Evolutionary conservation across 2,113 vertebrate genomes (phyloP).

Genomic region (Aptenodytes patagonicus): DNA sequence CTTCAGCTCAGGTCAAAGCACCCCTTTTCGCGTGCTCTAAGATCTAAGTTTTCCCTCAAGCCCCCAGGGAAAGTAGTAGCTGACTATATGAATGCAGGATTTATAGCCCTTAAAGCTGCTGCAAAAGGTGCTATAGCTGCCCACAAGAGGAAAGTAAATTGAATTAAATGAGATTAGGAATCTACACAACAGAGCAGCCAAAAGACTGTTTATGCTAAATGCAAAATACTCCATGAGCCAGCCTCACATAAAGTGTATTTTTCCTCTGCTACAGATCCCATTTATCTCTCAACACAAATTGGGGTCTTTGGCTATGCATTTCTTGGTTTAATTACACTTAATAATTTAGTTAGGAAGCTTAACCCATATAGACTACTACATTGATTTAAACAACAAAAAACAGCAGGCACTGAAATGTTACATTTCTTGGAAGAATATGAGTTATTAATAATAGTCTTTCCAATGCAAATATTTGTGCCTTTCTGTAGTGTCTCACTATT

Average conservation of each 20-base stretch:
- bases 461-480: conserved; percentile 6
- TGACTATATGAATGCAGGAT: not conserved
- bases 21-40: not conserved
- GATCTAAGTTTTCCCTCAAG: not conserved
- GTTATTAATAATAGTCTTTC: not conserved
- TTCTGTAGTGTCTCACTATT: not conserved
- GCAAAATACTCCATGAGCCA: not conserved
- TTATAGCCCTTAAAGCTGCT: not conserved
- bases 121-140: not conserved
- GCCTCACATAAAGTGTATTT: not conserved
- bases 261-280: not conserved
- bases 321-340: not conserved
- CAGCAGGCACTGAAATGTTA: not conserved
- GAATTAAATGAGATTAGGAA: conserved; percentile 11
- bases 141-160: not conserved
- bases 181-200: not conserved
- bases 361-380: not conserved
- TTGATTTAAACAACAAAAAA: not conserved
- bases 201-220: not conserved
- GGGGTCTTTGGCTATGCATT: not conserved
- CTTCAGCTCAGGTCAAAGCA: not conserved
- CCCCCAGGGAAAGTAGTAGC: not conserved
- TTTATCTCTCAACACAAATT: not conserved
- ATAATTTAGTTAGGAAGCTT: not conserved
- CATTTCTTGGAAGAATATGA: not conserved